These are phyloP conservation scores for Myotis davidii DNA, from an alignment of 2,113 vertebrate genomes.

Conservation along the genomic window DNA sequence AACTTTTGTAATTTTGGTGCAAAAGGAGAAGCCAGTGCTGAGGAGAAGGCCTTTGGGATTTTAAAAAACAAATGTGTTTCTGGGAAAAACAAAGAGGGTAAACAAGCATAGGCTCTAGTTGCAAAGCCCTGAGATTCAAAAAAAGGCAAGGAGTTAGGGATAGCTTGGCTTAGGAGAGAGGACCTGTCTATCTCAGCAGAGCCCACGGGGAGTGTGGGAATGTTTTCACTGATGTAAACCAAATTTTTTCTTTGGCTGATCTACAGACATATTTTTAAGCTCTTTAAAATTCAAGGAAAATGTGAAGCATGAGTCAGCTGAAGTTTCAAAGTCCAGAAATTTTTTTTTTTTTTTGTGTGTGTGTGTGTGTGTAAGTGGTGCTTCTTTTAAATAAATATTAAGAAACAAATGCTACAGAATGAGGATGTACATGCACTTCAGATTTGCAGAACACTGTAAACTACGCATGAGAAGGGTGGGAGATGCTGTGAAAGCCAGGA, in stretches of 20 bases:
- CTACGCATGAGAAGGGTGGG: not conserved
- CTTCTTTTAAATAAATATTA: conserved; percentile 69
- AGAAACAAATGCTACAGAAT: conserved; percentile 56
- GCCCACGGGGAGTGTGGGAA: not conserved
- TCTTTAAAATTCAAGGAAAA: conserved; percentile 44
- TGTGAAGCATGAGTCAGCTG: conserved; percentile 68
- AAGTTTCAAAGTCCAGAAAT: conserved; percentile 64
- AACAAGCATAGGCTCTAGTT: not conserved
- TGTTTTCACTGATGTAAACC: conserved; percentile 37
- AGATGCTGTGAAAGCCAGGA: not conserved
- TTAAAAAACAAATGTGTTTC: conserved; percentile 67
- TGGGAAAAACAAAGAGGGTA: conserved; percentile 33
- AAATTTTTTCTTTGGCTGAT: conserved; percentile 26
- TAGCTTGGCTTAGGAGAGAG: conserved; percentile 15
- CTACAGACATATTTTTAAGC: conserved; percentile 43
- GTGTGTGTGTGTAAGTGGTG: conserved; percentile 28
- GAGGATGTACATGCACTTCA: not conserved
- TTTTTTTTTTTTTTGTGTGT: conserved; percentile 31
- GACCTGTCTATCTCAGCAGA: not conserved
- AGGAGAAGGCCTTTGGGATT: conserved; percentile 41
- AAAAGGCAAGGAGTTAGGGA: conserved; percentile 25
- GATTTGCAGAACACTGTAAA: not conserved
- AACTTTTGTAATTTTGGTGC: conserved; percentile 49
- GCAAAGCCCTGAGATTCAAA: not conserved
- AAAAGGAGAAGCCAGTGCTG: conserved; percentile 39